phyloP scores from a whole-genome alignment of 1,140 invertebrate species.

The Procambarus clarkii region DNA sequence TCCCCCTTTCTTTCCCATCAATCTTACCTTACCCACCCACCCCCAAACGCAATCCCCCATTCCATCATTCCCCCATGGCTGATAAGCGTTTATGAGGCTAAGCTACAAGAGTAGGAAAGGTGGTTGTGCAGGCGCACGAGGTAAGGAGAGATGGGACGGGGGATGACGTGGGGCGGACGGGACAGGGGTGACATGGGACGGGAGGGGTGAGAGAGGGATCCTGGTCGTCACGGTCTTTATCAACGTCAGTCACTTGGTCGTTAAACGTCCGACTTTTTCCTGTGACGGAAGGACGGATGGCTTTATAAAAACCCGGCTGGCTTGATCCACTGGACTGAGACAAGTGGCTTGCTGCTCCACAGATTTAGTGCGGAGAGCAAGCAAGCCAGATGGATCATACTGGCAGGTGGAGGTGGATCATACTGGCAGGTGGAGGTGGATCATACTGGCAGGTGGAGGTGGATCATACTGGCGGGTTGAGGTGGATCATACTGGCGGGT shows the following conservation, averaged over 20 bases:
- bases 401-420: too few relatives aligned
- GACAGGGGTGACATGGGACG: background rate
- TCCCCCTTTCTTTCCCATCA: background rate
- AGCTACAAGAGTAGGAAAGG: background rate
- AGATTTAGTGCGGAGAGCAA: too few relatives aligned
- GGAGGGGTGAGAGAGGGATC: background rate
- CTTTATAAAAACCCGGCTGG: slow-evolving; percentile 42
- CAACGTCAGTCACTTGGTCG: slow-evolving; percentile 64
- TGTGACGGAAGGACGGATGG: slow-evolving; percentile 40
- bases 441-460: too few relatives aligned
- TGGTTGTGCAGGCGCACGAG: too few relatives aligned
- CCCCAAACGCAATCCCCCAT: slow-evolving; percentile 12
- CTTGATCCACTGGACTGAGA: slow-evolving; percentile 28
- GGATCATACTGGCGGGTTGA: too few relatives aligned
- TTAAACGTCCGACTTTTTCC: slow-evolving; percentile 62
- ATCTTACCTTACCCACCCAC: slow-evolving; percentile 12
- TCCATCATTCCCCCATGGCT: background rate
- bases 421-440: too few relatives aligned
- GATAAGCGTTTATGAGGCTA: slow-evolving; percentile 1
- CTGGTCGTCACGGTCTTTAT: slow-evolving; percentile 63
- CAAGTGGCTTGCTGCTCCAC: too few relatives aligned
- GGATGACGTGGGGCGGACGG: background rate
- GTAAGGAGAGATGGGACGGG: background rate
- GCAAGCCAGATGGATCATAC: too few relatives aligned
- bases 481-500: too few relatives aligned